phyloP scores from a whole-genome alignment of 2,888 invertebrate species.

The Ochropleura leucogaster region DNA sequence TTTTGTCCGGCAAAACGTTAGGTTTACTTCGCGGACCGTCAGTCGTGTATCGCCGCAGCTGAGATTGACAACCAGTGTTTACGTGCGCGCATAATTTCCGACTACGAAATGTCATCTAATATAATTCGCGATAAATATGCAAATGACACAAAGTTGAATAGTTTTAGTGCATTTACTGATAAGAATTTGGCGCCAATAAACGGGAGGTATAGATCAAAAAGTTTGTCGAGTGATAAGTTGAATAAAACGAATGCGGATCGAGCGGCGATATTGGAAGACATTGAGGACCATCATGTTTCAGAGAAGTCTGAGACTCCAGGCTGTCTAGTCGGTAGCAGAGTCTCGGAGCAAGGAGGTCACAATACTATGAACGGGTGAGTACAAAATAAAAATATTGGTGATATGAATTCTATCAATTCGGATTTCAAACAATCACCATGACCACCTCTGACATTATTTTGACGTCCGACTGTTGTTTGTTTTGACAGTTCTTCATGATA shows the following conservation, averaged over 20 bases:
- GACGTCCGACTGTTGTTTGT: conserved; percentile 33
- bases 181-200: conserved; percentile 83
- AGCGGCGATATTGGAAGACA: conserved; percentile 86
- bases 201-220: conserved; percentile 85
- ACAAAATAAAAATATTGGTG: conserved; percentile 25
- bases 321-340: conserved; percentile 81
- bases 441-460: conserved; percentile 36
- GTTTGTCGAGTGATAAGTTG: conserved; percentile 89
- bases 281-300: conserved; percentile 83
- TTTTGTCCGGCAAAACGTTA: conserved; percentile 83
- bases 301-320: conserved; percentile 86
- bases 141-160: conserved; percentile 84
- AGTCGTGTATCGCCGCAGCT: conserved; percentile 82
- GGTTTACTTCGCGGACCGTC: conserved; percentile 76
- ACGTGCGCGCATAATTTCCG: conserved; percentile 76
- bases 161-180: conserved; percentile 84
- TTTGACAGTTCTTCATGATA: conserved; percentile 8
- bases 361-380: conserved; percentile 80
- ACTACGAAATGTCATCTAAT: conserved; percentile 86
- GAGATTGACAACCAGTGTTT: conserved; percentile 81
- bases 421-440: conserved; percentile 17
- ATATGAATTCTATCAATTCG: background rate
- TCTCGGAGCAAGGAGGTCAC: conserved; percentile 77
- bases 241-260: conserved; percentile 86
- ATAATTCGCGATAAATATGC: conserved; percentile 83